Evolutionary conservation across 2,888 invertebrate genomes (phyloP).

Genomic region (Lycocerus yunnanus): DNA sequence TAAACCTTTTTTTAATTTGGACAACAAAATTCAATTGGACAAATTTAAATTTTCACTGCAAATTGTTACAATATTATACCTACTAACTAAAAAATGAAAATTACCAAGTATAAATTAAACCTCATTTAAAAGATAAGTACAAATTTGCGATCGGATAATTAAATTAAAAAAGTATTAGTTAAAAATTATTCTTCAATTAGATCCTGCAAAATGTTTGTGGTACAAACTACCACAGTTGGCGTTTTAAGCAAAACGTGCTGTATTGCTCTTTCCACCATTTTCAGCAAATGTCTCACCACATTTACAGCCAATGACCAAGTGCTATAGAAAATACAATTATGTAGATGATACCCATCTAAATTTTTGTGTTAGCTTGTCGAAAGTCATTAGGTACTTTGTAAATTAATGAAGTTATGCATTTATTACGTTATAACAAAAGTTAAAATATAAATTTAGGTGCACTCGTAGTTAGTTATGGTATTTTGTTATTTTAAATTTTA

Average conservation of each 20-base stretch:
- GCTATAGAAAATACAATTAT: conserved; percentile 37
- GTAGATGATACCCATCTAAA: conserved; percentile 20
- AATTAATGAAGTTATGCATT: neutral
- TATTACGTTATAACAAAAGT: neutral
- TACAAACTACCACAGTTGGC: conserved; percentile 38
- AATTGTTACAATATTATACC: neutral
- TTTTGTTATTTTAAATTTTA: neutral
- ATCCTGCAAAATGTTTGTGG: conserved; percentile 25
- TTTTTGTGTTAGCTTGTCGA: conserved; percentile 6
- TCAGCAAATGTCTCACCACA: conserved; percentile 41
- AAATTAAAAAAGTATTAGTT: conserved; percentile 4
- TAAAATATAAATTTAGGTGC: neutral
- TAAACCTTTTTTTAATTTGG: neutral
- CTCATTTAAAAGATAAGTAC: neutral
- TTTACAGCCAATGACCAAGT: conserved; percentile 38
- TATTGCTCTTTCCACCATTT: conserved; percentile 40
- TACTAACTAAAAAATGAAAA: neutral
- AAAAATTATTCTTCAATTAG: conserved; percentile 41
- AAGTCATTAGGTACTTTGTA: neutral
- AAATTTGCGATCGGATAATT: neutral
- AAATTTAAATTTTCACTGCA: neutral
- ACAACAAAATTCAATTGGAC: too few species aligned
- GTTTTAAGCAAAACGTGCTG: conserved; percentile 39
- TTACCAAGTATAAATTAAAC: neutral
- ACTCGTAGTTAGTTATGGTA: neutral